These are phyloP conservation scores for Ectropis grisescens DNA, from an alignment of 1,140 invertebrate species.

Conservation along the genomic window DNA sequence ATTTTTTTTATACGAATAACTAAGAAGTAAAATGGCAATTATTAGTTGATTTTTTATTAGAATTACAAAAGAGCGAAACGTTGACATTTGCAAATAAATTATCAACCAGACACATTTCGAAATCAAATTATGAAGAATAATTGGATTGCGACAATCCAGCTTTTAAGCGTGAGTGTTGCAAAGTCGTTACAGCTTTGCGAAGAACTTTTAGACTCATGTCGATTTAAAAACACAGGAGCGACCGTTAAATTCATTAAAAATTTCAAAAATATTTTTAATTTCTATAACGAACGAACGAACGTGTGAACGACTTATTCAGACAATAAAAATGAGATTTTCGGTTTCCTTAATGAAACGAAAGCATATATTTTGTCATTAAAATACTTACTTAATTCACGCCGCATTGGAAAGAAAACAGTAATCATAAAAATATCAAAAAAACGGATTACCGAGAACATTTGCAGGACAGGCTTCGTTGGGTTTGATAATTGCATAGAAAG, in stretches of 20 bases:
- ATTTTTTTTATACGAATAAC: slow-evolving; percentile 7
- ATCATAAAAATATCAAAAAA: slow-evolving; percentile 8
- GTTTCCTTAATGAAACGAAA: slow-evolving; percentile 8
- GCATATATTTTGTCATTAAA: slow-evolving; percentile 7
- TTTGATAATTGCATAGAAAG: slow-evolving; percentile 17
- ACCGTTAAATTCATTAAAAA: slow-evolving; percentile 16
- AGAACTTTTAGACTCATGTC: slow-evolving; percentile 4
- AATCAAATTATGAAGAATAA: slow-evolving; percentile 22
- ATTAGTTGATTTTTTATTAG: slow-evolving; percentile 10
- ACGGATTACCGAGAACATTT: slow-evolving; percentile 7
- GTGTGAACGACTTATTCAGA: slow-evolving; percentile 7
- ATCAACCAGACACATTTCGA: slow-evolving; percentile 11
- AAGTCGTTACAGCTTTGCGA: slow-evolving; percentile 9
- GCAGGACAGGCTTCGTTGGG: slow-evolving; percentile 17
- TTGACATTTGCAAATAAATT: slow-evolving; percentile 17
- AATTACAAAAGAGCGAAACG: slow-evolving; percentile 11
- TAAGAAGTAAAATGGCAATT: slow-evolving; percentile 12
- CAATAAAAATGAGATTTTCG: slow-evolving; percentile 5
- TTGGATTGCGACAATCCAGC: slow-evolving; percentile 12
- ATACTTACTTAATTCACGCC: slow-evolving; percentile 4
- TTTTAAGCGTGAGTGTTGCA: slow-evolving; percentile 15
- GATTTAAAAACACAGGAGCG: slow-evolving; percentile 8
- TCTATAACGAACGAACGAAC: slow-evolving; percentile 7
- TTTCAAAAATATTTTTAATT: slow-evolving; percentile 17
- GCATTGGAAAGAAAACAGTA: slow-evolving; percentile 1